Evolutionary conservation across 37 sponge, comb jelly and placozoan species (phyloP).

Genomic region (Diacarnus erythraeanus): DNA sequence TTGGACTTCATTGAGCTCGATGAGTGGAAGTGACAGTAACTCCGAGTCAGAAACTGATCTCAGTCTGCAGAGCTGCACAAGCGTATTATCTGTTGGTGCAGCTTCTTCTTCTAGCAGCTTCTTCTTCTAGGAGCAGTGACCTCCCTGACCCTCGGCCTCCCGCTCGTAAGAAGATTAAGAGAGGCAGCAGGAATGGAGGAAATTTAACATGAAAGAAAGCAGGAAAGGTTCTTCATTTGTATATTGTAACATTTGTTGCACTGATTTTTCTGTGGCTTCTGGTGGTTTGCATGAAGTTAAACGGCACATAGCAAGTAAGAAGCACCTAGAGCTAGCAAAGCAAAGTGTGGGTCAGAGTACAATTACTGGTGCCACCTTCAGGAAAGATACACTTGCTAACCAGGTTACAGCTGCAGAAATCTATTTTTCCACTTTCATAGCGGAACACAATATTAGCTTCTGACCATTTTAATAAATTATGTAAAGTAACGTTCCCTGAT

Average conservation of each 20-base stretch:
- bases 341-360: not conserved
- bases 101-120: no score
- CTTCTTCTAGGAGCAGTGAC: no score
- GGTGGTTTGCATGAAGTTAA: constrained; percentile 56
- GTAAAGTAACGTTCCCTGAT: constrained; percentile 49
- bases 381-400: not conserved
- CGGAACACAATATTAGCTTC: constrained; percentile 39
- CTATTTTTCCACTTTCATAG: constrained; percentile 26
- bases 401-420: constrained; percentile 39
- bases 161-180: no score
- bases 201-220: no score
- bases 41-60: no score
- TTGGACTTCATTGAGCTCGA: no score
- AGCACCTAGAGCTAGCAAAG: constrained; percentile 23
- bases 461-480: constrained; percentile 44
- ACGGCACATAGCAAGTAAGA: constrained; percentile 39
- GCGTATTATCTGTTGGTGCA: no score
- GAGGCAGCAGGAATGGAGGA: no score
- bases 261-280: constrained; percentile 34
- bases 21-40: no score
- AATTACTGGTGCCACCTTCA: not conserved
- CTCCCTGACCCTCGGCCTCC: no score
- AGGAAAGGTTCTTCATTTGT: constrained; percentile 5
- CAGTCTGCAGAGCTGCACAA: no score
- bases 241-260: constrained; percentile 12